Base-by-base conservation (phyloP, 1,140 invertebrate species). In the Drosophila persimilis region DNA sequence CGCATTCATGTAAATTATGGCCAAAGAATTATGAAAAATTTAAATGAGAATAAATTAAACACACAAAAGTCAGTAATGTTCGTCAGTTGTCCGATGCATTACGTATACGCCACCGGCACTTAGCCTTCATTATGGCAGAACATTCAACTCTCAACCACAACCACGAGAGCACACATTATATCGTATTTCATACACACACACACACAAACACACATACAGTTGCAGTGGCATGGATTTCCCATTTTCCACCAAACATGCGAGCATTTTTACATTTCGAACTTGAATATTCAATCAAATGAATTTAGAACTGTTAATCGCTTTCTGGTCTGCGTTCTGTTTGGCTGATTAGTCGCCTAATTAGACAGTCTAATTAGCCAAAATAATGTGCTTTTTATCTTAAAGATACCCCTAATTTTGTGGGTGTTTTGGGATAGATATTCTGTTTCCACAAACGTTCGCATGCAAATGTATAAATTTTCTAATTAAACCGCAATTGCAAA, bases 81-180 rank as follows among this genome's bases (percentile, higher is more conserved):
- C 17, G 44, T 52, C 80, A 65, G 56, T 79, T 72, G 46, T 64
- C 9, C 47, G 31, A 41, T 35, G 6, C 31, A 73, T 62, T 79
- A 61, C 59, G 60, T 50, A 73, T 76, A 66, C 61, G 70, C 80
- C 71, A 78, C 47, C 45, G 66, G 53, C 70, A 65, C 56, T 60
- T 44, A 20, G 24, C 46, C 31, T 50, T 69, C 39, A 74, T 77
- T 77, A 47, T 63, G 53, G 56, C 31, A 35, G 55, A 65, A 31
- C 9, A 22, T 29, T 41, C 45, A 29, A 29, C 45, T 13, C 24
- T 51, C 17, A 51, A 29, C 53, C 62, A 43, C 35, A 41, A 50
- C 46, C 61, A 64, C 52, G 17, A 29, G 24, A 13, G 35, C 20
- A 45, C 51, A 69, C 56, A 43, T 55, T 65, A 17, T 17, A 17